phyloP scores from a whole-genome alignment of 2,888 invertebrate species.

The Synanthedon vespiformis region DNA sequence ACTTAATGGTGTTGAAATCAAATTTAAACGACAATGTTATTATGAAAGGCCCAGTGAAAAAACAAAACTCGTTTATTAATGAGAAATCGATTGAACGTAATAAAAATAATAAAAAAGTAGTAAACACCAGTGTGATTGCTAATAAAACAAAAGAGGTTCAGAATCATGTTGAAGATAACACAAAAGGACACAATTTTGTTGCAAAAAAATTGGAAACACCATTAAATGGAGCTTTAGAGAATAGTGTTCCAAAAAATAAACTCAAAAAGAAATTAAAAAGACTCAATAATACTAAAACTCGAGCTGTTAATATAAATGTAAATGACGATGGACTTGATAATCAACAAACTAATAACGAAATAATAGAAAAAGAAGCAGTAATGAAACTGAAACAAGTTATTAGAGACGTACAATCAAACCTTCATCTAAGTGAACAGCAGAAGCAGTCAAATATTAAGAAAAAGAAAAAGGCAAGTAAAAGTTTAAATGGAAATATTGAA shows the following conservation, averaged over 20 bases:
- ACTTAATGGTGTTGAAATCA: constrained; percentile 1
- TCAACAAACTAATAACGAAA: no score
- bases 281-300: no score
- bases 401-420: not conserved
- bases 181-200: not conserved
- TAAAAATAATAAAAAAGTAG: no score
- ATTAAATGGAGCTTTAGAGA: no score
- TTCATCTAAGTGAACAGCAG: constrained; percentile 2
- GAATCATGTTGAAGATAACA: constrained; percentile 3
- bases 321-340: no score
- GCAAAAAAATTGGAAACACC: no score
- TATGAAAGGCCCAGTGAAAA: constrained; percentile 7
- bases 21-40: not conserved
- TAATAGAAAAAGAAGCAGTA: no score
- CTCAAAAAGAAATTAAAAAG: not conserved
- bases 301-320: no score
- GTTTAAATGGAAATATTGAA: constrained; percentile 8
- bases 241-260: no score
- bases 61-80: constrained; percentile 1
- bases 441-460: constrained; percentile 5
- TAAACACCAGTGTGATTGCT: not conserved
- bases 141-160: constrained; percentile 1
- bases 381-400: no score
- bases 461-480: constrained; percentile 9
- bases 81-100: not conserved